Percentiles rank a stretch among this genome's conserved stretches.
These are phyloP conservation scores for Caligus rogercresseyi DNA, from an alignment of 1,140 invertebrate species.

Conservation along the genomic window DNA sequence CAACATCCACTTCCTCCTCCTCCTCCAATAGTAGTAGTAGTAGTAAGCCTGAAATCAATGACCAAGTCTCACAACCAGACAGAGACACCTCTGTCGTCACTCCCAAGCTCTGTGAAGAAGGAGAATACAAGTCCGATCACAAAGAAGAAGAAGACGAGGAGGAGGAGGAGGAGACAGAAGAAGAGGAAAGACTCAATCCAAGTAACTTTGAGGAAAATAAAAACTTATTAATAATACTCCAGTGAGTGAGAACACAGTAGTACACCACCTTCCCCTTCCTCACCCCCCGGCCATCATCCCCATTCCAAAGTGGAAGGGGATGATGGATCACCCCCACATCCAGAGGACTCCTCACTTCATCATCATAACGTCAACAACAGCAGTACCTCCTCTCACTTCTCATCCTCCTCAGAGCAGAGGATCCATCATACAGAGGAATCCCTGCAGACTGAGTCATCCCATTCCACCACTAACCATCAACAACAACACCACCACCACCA, in stretches of 20 bases:
- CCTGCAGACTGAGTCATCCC: neutral
- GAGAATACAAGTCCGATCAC: constrained; percentile 14
- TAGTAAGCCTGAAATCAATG: constrained; percentile 5
- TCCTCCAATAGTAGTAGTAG: neutral
- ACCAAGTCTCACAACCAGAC: constrained; percentile 10
- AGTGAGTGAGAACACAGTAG: neutral
- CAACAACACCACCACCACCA: too few relatives aligned
- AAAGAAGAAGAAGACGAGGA: neutral
- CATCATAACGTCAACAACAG: neutral
- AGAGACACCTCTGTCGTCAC: constrained; percentile 13
- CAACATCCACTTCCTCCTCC: neutral
- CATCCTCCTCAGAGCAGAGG: too few relatives aligned
- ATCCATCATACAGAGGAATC: neutral
- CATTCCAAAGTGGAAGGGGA: neutral
- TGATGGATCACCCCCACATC: neutral
- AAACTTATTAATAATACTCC: too few relatives aligned
- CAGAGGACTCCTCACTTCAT: neutral
- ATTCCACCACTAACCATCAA: too few relatives aligned
- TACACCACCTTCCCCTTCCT: neutral
- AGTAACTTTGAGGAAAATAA: neutral
- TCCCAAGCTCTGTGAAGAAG: constrained; percentile 10
- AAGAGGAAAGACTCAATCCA: neutral
- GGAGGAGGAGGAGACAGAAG: neutral
- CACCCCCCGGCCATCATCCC: constrained; percentile 23
- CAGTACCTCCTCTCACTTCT: neutral